These are phyloP conservation scores for Xenopus petersii DNA, from an alignment of 2,797 vertebrate species.

Conservation along the genomic window DNA sequence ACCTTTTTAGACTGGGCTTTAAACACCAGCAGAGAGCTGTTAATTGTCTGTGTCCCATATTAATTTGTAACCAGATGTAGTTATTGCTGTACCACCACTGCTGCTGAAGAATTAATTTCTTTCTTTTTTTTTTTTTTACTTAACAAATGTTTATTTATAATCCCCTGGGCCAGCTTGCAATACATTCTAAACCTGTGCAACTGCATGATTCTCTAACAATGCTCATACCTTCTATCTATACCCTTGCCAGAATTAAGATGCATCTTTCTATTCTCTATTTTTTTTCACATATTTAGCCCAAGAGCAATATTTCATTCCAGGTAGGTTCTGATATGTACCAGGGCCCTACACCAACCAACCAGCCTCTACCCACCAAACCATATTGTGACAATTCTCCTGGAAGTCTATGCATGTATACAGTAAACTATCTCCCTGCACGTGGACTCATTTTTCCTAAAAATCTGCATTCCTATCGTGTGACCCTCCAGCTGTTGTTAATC, in stretches of 20 bases:
- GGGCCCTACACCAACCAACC: slow-evolving; percentile 55
- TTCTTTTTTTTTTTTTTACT: slow-evolving; percentile 57
- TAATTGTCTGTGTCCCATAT: slow-evolving; percentile 50
- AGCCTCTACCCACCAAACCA: slow-evolving; percentile 27
- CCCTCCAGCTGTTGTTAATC: too few relatives aligned
- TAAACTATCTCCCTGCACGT: slow-evolving; percentile 23
- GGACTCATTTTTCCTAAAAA: neutral
- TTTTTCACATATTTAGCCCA: slow-evolving; percentile 79
- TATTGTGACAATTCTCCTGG: slow-evolving; percentile 42
- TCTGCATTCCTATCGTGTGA: neutral
- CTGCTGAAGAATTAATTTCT: slow-evolving; percentile 50
- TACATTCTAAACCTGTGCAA: neutral
- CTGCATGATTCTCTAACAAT: neutral
- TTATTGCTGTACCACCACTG: slow-evolving; percentile 51
- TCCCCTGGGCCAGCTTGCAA: slow-evolving; percentile 23
- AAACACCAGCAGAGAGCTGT: slow-evolving; percentile 51
- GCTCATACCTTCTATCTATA: slow-evolving; percentile 65
- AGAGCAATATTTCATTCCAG: slow-evolving; percentile 99
- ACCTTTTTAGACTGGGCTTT: slow-evolving; percentile 55
- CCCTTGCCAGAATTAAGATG: slow-evolving; percentile 76
- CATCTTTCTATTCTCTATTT: slow-evolving; percentile 71
- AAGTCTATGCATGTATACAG: slow-evolving; percentile 25
- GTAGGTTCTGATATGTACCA: slow-evolving; percentile 78
- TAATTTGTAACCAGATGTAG: slow-evolving; percentile 55
- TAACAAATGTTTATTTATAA: slow-evolving; percentile 63